Evolutionary conservation across 1,140 invertebrate genomes (phyloP).

Genomic region (Drosophila ambigua): DNA sequence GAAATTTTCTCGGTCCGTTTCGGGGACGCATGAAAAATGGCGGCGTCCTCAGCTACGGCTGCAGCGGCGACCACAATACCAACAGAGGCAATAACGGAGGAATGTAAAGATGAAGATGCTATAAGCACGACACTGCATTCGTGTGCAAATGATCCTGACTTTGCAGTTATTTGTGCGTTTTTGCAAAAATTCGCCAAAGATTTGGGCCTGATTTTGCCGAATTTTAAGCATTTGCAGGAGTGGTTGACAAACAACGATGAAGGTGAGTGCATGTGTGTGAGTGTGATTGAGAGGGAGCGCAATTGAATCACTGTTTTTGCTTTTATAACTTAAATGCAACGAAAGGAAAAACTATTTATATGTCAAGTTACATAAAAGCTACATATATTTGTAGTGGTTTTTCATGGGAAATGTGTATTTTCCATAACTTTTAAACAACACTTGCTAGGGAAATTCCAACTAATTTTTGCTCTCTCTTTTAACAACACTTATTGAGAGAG

Average conservation of each 20-base stretch:
- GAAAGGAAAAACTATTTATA: too few species aligned
- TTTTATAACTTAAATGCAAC: not conserved
- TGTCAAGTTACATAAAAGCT: too few species aligned
- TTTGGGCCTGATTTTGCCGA: conserved; percentile 90
- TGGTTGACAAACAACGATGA: conserved; percentile 94
- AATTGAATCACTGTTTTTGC: too few species aligned
- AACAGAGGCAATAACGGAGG: conserved; percentile 52
- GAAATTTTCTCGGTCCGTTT: conserved; percentile 59
- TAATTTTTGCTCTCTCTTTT: too few species aligned
- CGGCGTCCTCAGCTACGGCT: conserved; percentile 67
- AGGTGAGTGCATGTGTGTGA: conserved; percentile 86
- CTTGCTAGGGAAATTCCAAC: too few species aligned
- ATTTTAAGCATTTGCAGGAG: conserved; percentile 92
- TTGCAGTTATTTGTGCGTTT: conserved; percentile 97
- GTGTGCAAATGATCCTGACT: conserved; percentile 97
- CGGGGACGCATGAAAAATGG: conserved; percentile 77
- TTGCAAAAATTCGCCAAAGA: conserved; percentile 93
- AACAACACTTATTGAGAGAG: too few species aligned
- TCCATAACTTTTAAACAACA: too few species aligned
- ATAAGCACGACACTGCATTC: conserved; percentile 84
- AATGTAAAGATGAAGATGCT: conserved; percentile 75
- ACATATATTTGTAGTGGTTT: too few species aligned
- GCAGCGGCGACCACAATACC: conserved; percentile 25
- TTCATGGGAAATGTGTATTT: too few species aligned
- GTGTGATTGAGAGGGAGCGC: conserved; percentile 10